These are phyloP conservation scores for Aelia acuminata DNA, from an alignment of 2,888 invertebrate genomes.

Conservation along the genomic window DNA sequence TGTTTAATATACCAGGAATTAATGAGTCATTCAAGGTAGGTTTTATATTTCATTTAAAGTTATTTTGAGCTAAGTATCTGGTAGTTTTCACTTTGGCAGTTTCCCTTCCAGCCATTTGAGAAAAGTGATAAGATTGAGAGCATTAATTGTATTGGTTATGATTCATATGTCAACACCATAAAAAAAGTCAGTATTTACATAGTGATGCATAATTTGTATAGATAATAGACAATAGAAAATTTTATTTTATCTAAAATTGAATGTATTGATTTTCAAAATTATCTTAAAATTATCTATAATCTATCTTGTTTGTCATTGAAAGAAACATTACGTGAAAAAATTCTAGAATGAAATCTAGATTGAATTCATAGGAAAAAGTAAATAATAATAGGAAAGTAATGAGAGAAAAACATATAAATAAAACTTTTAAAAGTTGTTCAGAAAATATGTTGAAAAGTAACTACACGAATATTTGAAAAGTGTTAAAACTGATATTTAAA, in stretches of 20 bases:
- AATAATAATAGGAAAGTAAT: too few relatives aligned
- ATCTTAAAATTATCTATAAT: too few relatives aligned
- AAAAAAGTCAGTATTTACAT: not conserved
- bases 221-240: not conserved
- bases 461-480: too few relatives aligned
- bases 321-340: too few relatives aligned
- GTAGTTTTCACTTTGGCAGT: not conserved
- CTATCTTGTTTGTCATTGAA: too few relatives aligned
- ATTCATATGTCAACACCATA: not conserved
- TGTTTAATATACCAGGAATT: not conserved
- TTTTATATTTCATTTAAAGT: not conserved
- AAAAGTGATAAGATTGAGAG: not conserved
- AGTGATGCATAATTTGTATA: not conserved
- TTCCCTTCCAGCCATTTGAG: not conserved
- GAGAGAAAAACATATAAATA: too few relatives aligned
- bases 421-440: too few relatives aligned
- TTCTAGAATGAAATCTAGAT: too few relatives aligned
- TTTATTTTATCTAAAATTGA: not conserved
- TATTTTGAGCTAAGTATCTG: not conserved
- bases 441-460: too few relatives aligned
- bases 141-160: not conserved
- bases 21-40: constrained; percentile 7
- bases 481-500: too few relatives aligned
- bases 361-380: too few relatives aligned
- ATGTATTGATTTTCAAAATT: not conserved